Base-by-base conservation (phyloP, 2,888 invertebrate genomes). In the Perithous albicinctus region DNA sequence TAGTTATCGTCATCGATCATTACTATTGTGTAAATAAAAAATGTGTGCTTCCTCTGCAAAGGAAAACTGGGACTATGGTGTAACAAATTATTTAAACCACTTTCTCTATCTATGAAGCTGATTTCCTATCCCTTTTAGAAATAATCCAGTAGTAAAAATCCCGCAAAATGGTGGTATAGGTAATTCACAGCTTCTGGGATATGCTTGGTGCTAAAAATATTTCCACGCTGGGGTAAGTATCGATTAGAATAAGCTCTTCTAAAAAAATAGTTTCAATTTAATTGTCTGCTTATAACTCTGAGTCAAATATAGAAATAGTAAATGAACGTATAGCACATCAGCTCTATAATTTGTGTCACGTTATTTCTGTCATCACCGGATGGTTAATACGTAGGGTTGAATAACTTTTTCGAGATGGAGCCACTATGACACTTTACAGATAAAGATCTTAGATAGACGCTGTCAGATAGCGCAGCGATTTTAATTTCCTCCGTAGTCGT, bases 11-110 rank as follows among this genome's bases (percentile, higher is more conserved):
- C 74, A 82, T 78, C 80, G 59, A 78, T 73, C 87, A 89, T 87
- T 89, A 88, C 85, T 88, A 87, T 86, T 89, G 87, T 92, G 91
- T 92, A 92, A 92, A 92, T 92, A 92, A 92, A 92, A n/a, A 92
- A 92, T 81, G 88, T 91, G 89, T 91, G 91, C 91, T 91, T 92
- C 89, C 89, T 92, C 89, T 90, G 89, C 86, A 90, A 90, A 85
- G 77, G 77, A 85, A 85, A 75, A 81, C 88, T 85, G 89, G 88
- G 87, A 84, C 79, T 82, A 86, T 87, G 89, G 89, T 90, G 86
- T 89, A 86, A 87, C 85, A 63, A 85, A 79, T 88, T 88, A 85
- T 89, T 90, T 89, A 85, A 83, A 77, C 75, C 61, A 54, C 70
- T 85, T 83, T 80, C 43, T 76, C 32, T 32, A 48, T 70, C 63